Base-by-base conservation (phyloP, 1,140 invertebrate species). In the Ostrea edulis region DNA sequence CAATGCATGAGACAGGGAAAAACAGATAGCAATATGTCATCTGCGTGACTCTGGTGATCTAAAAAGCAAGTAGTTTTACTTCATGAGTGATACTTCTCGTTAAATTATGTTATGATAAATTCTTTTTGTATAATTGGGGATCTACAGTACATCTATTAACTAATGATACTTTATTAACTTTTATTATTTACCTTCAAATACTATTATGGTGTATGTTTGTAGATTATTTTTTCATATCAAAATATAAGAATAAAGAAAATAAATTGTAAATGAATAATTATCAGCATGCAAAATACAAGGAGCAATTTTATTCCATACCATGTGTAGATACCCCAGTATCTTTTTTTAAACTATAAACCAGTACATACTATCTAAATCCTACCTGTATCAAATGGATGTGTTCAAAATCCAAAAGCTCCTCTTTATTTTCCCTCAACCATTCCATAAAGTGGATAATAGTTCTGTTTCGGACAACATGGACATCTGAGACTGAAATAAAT, bases 401-500 rank as follows among this genome's bases (percentile, higher is more conserved):
- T 29, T 58, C 54, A 62, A 44, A 58, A 62, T 85, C n/a, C 52
- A 62, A 17, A 29, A 89, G 83, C n/a, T 35, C 62, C 8, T 87
- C 86, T 84, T 82, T 85, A 55, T 85, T 87, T 77, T 87, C 86
- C 55, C 88, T 90, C 11, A 92, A 53, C 91, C 91, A 92, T 12
- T 91, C 91, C 89, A 92, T 89, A 17, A 92, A 85, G 52, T 91
- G 90, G 35, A 92, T 86, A 7, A 91, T 82, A 9, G 90, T 87
- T 86, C 89, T 88, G 44, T 92, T 91, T 82, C 91, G 87, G 22
- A 92, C 90, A n/a, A 92, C 90, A 68, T 90, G 91, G 51, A 91
- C 86, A 62, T 86, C 86, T 25, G 86, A 65, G 17, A 86, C 88
- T 91, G 82, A 20, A 87, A 86, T 0, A 77, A 4, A 29, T 29